Evolutionary conservation across 2,113 vertebrate species (phyloP).

Genomic region (Rhipidura dahli): DNA sequence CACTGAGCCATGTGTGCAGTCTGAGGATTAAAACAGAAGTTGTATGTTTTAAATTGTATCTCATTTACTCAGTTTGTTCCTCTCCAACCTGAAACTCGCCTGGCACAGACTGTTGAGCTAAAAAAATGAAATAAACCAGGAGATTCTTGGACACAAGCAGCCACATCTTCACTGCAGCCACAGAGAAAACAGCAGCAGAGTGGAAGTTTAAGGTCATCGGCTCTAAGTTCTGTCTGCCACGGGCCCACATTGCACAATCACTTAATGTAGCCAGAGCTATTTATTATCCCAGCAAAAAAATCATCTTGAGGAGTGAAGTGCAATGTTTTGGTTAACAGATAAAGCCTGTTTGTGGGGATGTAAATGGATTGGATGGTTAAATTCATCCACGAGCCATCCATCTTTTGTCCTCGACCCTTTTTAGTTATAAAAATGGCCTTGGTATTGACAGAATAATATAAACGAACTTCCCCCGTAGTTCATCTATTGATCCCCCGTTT

Average conservation of each 20-base stretch:
- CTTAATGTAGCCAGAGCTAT: neutral
- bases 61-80: neutral
- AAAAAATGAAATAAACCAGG: neutral
- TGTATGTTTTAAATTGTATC: neutral
- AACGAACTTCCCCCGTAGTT: conserved; percentile 75
- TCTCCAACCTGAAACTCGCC: neutral
- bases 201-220: neutral
- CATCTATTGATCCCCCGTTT: conserved; percentile 82
- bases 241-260: neutral
- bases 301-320: conserved; percentile 13
- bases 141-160: neutral
- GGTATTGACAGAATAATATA: conserved; percentile 81
- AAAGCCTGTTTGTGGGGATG: neutral
- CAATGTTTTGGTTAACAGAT: conserved; percentile 8
- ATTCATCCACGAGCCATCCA: conserved; percentile 65
- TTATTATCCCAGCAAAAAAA: conserved; percentile 12
- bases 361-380: conserved; percentile 50
- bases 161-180: neutral
- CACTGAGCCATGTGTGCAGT: neutral
- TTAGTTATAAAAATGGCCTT: conserved; percentile 78
- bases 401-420: conserved; percentile 67
- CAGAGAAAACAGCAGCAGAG: neutral
- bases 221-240: neutral
- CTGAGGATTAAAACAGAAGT: neutral
- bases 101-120: neutral